Evolutionary conservation across 2,113 vertebrate genomes (phyloP).

Genomic region (Rallus limicola): DNA sequence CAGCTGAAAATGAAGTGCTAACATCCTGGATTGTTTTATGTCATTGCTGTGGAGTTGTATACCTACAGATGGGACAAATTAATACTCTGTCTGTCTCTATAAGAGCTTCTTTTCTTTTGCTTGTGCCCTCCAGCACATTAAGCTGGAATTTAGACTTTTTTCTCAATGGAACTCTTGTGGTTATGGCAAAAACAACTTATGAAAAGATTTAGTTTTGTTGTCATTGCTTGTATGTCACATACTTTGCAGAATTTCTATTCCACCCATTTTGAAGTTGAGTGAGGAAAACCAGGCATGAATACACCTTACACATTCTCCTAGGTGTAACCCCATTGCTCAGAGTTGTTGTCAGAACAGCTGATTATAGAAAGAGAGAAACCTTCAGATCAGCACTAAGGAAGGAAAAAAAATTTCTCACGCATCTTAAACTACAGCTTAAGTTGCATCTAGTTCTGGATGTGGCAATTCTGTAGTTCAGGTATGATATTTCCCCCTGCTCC

Average conservation of each 20-base stretch:
- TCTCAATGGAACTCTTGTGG: neutral
- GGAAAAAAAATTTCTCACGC: neutral
- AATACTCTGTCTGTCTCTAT: neutral
- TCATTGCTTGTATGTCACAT: neutral
- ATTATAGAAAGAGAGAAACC: neutral
- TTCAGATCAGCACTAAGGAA: neutral
- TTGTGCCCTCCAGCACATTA: neutral
- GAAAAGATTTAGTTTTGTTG: neutral
- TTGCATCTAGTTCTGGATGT: neutral
- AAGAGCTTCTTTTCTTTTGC: neutral
- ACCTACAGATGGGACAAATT: neutral
- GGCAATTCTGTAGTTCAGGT: neutral
- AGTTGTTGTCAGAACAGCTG: neutral
- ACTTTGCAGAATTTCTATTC: neutral
- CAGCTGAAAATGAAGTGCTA: slow-evolving; percentile 31
- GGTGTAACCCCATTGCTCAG: neutral
- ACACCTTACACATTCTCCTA: neutral
- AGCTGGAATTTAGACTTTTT: neutral
- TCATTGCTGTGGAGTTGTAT: neutral
- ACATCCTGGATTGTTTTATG: neutral
- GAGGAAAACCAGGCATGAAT: neutral
- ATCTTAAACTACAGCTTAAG: neutral
- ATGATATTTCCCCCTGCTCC: fast-evolving
- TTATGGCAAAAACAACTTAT: neutral
- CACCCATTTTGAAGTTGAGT: neutral